These are phyloP conservation scores for Trachurus trachurus DNA, from an alignment of 2,797 vertebrate genomes.

Conservation along the genomic window DNA sequence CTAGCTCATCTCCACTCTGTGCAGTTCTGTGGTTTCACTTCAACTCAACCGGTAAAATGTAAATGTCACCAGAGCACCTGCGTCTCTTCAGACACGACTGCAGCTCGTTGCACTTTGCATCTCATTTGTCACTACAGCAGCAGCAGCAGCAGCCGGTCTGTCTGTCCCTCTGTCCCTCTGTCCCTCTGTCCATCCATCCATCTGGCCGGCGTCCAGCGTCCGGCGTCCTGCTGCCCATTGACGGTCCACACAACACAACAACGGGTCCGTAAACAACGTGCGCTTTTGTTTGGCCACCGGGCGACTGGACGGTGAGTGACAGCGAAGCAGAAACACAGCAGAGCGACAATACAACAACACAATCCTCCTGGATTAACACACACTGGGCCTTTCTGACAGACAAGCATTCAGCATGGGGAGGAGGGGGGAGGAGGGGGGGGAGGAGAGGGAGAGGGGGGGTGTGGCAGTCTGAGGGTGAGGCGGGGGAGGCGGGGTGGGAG, in stretches of 20 bases:
- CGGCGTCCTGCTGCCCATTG: constrained; percentile 5
- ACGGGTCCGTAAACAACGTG: constrained; percentile 44
- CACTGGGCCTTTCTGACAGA: constrained; percentile 61
- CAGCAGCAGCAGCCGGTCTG: not conserved
- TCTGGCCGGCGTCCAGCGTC: too few species aligned
- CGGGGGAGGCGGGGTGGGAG: constrained; percentile 4
- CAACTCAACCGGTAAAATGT: not conserved
- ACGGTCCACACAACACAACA: not conserved
- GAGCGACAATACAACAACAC: constrained; percentile 59
- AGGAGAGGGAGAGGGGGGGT: too few species aligned
- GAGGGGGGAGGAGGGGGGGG: too few species aligned
- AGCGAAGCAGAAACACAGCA: constrained; percentile 69
- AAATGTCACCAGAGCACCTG: not conserved
- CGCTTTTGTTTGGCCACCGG: constrained; percentile 48
- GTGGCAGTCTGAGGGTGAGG: not conserved
- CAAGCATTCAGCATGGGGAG: constrained; percentile 42
- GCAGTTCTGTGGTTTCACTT: not conserved
- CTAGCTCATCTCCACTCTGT: not conserved
- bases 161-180: too few species aligned
- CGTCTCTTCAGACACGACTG: not conserved
- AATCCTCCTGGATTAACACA: constrained; percentile 77
- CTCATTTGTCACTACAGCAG: constrained; percentile 57
- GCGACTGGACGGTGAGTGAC: constrained; percentile 54
- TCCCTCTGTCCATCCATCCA: too few species aligned
- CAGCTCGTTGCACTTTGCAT: constrained; percentile 56